phyloP scores from a whole-genome alignment of 2,797 vertebrate genomes.

The Centropyge bicolor region DNA sequence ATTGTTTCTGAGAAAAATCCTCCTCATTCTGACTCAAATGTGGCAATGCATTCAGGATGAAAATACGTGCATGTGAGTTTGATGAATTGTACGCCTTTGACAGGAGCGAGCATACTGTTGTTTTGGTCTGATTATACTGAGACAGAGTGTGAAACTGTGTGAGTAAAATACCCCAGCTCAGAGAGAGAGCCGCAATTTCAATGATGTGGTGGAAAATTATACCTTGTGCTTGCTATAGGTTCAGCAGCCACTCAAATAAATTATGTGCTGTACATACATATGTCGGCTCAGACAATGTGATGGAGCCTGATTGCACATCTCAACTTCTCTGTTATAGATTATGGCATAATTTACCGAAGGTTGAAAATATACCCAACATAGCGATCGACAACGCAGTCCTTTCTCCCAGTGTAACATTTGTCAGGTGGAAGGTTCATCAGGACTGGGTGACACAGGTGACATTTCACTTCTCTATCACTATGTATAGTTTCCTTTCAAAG shows the following conservation, averaged over 20 bases:
- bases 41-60: not conserved
- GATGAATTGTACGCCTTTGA: not conserved
- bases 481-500: not conserved
- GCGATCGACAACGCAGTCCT: constrained; percentile 75
- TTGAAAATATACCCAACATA: constrained; percentile 84
- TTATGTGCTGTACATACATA: not conserved
- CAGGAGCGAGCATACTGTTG: not conserved
- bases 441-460: constrained; percentile 85
- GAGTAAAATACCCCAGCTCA: not conserved
- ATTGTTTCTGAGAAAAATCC: no score
- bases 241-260: constrained; percentile 17
- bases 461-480: not conserved
- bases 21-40: no score
- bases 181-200: not conserved
- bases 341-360: constrained; percentile 88
- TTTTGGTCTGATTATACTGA: not conserved
- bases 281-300: constrained; percentile 1
- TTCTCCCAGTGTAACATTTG: constrained; percentile 81
- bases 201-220: constrained; percentile 35
- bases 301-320: constrained; percentile 11
- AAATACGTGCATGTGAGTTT: not conserved
- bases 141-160: not conserved
- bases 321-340: constrained; percentile 72
- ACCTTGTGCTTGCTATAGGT: constrained; percentile 16
- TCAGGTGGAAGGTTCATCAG: constrained; percentile 85